A percentile compares a stretch with the other conserved stretches of the same genome.
Evolutionary conservation across 2,113 vertebrate species (phyloP).

Genomic region (Cochlearius cochlearius): DNA sequence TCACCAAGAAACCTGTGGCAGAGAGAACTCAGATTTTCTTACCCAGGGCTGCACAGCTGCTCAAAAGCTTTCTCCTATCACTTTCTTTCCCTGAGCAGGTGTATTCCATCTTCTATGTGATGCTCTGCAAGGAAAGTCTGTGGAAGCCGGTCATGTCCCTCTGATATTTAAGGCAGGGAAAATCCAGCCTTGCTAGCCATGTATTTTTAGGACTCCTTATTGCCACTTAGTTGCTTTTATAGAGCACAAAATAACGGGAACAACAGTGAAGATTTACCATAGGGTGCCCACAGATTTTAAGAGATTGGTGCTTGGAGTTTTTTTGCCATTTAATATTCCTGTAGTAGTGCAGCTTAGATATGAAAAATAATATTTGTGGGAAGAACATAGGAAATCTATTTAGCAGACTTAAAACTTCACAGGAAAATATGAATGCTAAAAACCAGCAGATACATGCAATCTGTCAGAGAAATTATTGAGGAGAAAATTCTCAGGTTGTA

Average conservation of each 20-base stretch:
- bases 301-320: background rate
- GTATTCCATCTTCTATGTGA: background rate
- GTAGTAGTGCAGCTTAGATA: background rate
- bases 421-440: background rate
- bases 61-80: background rate
- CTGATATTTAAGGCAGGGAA: background rate
- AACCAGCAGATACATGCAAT: background rate
- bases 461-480: background rate
- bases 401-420: background rate
- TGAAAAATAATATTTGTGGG: background rate
- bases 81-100: background rate
- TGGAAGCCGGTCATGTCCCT: background rate
- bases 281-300: background rate
- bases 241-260: background rate
- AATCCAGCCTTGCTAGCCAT: background rate
- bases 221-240: background rate
- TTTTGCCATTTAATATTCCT: background rate
- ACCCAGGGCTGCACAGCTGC: background rate
- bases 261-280: background rate
- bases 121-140: background rate
- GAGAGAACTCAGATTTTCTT: background rate
- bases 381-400: background rate
- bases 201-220: background rate
- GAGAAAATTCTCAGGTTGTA: background rate
- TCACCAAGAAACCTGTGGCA: rapidly evolving